Base-by-base conservation (phyloP, 1,140 invertebrate genomes). In the Rhizoglyphus robini region DNA sequence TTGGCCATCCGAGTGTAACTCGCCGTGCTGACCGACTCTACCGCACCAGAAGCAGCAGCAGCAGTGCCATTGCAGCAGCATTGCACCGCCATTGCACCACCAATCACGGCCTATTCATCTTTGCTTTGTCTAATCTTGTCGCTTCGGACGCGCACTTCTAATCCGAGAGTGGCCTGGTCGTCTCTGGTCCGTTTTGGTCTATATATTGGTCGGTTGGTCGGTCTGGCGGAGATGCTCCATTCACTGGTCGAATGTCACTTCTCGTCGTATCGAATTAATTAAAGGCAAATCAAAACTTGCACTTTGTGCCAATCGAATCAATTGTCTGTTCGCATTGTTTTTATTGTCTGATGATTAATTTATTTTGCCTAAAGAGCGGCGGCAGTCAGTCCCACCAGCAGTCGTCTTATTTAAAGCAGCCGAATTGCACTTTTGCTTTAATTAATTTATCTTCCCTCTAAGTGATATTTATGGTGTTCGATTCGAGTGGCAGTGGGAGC, bases 211-310 rank as follows among this genome's bases (percentile, higher is more conserved):
- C 8, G 36, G 8, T 8, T 18, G 36, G 36, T 8, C 8, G 36
- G 18, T 18, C 8, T 41, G 36, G 36, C 36, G 36, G 8, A 18
- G 8, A 8, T 8, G 18, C 18, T 41, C 36, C 8, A 41, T 41
- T 41, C 36, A 41, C 18, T n/a, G n/a, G n/a, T 18, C 36, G 36
- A 41, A 41, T 41, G 36, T 3, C 3, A 60, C 27, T 32, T 60
- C 58, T n/a, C 15, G 36, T 60, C 58, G 58, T 60, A 60, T 60
- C 58, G 27, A 34, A 60, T 60, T 60, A 60, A 60, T 60, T 60
- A 60, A 60, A 60, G 27, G 1, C 58, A 60, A 60, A 60, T 60
- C 58, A 60, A 60, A 60, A 60, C 5, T 27, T 34, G 15, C 58
- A 34, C 15, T 60, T 60, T 29, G 23, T 54, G 51, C 51, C 51